Evolutionary conservation across 2,113 vertebrate species (phyloP).

Genomic region (Hystrix brachyura): DNA sequence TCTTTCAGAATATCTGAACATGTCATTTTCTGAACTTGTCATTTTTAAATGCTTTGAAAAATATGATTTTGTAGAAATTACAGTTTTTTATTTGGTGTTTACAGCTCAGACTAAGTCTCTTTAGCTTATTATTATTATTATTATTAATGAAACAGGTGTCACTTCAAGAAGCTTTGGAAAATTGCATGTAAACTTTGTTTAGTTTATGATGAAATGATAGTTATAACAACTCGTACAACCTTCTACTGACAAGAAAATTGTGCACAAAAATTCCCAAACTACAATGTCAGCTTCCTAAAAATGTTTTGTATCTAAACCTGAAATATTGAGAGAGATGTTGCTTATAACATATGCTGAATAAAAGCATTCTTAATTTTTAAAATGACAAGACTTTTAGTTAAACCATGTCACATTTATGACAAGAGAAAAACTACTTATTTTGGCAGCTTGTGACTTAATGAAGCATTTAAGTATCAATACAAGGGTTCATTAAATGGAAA

Average conservation of each 20-base stretch:
- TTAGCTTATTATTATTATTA: slow-evolving; percentile 79
- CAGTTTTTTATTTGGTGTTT: slow-evolving; percentile 85
- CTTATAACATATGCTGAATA: slow-evolving; percentile 83
- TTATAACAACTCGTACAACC: slow-evolving; percentile 81
- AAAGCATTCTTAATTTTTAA: slow-evolving; percentile 87
- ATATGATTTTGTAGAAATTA: slow-evolving; percentile 86
- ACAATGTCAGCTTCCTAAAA: slow-evolving; percentile 83
- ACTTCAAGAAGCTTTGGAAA: slow-evolving; percentile 85
- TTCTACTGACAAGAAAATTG: slow-evolving; percentile 85
- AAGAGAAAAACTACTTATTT: slow-evolving; percentile 87
- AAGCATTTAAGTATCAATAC: slow-evolving; percentile 87
- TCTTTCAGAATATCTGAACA: slow-evolving; percentile 86
- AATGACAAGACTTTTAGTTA: slow-evolving; percentile 85
- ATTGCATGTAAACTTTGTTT: slow-evolving; percentile 86
- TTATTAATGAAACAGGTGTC: slow-evolving; percentile 87
- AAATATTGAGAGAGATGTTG: slow-evolving; percentile 81
- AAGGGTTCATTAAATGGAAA: slow-evolving; percentile 86
- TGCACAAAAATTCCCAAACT: slow-evolving; percentile 82
- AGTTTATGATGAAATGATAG: slow-evolving; percentile 84
- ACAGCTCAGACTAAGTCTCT: slow-evolving; percentile 83
- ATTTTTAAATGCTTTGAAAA: slow-evolving; percentile 82
- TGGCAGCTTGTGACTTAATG: slow-evolving; percentile 86
- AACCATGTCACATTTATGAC: slow-evolving; percentile 87
- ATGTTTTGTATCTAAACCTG: slow-evolving; percentile 80
- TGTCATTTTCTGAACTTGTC: slow-evolving; percentile 78